Evolutionary conservation across 1,140 invertebrate species (phyloP), one percentile per base, ranked within the genome.

Genomic region (Drosophila kurseongensis): DNA sequence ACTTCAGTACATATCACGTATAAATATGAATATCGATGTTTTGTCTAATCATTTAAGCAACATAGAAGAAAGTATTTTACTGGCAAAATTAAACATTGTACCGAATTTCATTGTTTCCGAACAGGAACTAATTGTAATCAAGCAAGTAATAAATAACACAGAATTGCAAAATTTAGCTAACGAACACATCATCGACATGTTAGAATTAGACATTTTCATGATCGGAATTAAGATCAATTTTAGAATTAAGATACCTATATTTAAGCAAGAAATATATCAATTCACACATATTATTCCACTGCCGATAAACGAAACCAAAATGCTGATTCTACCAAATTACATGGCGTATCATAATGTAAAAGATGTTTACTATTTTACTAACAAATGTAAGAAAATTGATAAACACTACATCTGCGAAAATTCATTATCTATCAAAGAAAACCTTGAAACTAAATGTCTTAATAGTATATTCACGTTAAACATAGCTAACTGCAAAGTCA

Each of bases 321-420:
- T 51, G 6, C 4, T 51, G 9, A 35, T 35, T 9, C 8, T 50
- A 18, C 47, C 23, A 7, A 50, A 35, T 13, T 51, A 16, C 5
- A 35, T 51, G 29, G n/a, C 48, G 14, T 51, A 51, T n/a, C n/a
- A 16, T 16, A 51, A 51, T 35, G 27, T 4, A 5, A 51, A 51
- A 16, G 48, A 51, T 5, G 5, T 35, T 10, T 51, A 16, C 12
- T 51, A 51, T 16, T 51, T 51, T 6, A 35, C 1, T 8, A 51
- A 51, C 29, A 35, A 51, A 35, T 51, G 7, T 35, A 51, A 35
- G 1, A 40, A 5, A 4, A 6, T 55, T 5, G 7, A 40, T 4
- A 40, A 55, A 40, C 8, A 40, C 10, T 55, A 23, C 7, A 40
- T 52, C 14, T 36, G 29, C 32, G 10, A 52, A 18, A 52, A 52